Evolutionary conservation across 2,797 vertebrate genomes (phyloP).

Genomic region (Coreius guichenoti): DNA sequence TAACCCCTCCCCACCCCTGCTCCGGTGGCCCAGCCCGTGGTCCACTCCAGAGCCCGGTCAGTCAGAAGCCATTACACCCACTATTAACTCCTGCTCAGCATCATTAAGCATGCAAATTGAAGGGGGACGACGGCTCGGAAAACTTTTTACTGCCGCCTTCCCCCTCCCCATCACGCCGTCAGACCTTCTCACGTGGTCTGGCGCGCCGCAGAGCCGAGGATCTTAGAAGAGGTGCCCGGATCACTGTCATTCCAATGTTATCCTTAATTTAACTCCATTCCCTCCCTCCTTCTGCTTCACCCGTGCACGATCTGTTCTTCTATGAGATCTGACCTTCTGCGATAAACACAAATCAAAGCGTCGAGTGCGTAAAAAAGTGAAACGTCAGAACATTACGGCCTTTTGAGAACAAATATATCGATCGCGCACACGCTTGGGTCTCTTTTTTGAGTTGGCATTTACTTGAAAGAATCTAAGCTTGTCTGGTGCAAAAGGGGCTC

Average conservation of each 20-base stretch:
- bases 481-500: constrained; percentile 19
- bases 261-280: constrained; percentile 39
- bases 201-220: background rate
- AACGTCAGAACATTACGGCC: constrained; percentile 27
- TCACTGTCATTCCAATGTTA: constrained; percentile 39
- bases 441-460: constrained; percentile 42
- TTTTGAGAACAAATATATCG: constrained; percentile 39
- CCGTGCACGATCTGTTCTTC: background rate
- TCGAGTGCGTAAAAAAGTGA: constrained; percentile 9
- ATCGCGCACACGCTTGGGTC: constrained; percentile 29
- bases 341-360: constrained; percentile 38
- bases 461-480: constrained; percentile 45
- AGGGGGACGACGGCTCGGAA: constrained; percentile 83
- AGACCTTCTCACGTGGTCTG: constrained; percentile 8
- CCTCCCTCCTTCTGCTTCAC: constrained; percentile 47
- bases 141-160: constrained; percentile 79
- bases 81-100: constrained; percentile 98
- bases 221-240: constrained; percentile 12
- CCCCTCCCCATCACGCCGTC: constrained; percentile 11
- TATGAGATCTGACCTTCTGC: constrained; percentile 37
- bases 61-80: constrained; percentile 99
- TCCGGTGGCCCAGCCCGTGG: constrained; percentile 54
- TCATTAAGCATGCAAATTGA: constrained; percentile 99
- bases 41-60: constrained; percentile 79
- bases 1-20: constrained; percentile 66